These are phyloP conservation scores for Troides oblongomaculatus DNA, from an alignment of 2,888 invertebrate species.

Conservation along the genomic window DNA sequence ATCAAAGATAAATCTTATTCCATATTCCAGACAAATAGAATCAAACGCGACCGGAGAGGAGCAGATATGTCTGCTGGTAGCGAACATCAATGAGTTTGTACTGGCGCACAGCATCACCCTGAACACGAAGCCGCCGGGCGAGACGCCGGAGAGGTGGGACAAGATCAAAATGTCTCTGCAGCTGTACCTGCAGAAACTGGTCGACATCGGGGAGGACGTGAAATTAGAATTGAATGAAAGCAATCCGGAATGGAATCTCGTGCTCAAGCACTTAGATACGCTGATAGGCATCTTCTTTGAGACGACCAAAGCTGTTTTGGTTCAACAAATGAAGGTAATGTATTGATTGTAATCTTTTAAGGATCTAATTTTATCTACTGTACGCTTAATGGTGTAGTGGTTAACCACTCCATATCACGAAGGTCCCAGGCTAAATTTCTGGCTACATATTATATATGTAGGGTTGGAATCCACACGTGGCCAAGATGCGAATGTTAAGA, in stretches of 20 bases:
- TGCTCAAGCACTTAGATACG: conserved; percentile 69
- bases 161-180: conserved; percentile 73
- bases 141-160: conserved; percentile 74
- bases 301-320: conserved; percentile 79
- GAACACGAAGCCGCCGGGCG: conserved; percentile 73
- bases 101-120: conserved; percentile 74
- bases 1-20: not conserved
- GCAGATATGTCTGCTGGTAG: conserved; percentile 73
- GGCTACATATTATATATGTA: too few relatives aligned
- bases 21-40: conserved; percentile 61
- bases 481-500: too few relatives aligned
- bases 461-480: too few relatives aligned
- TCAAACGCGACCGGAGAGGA: conserved; percentile 55
- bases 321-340: conserved; percentile 79
- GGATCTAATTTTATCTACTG: not conserved
- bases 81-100: conserved; percentile 80
- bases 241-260: conserved; percentile 62
- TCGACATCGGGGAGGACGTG: conserved; percentile 74
- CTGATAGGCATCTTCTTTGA: conserved; percentile 78
- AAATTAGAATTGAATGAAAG: conserved; percentile 72
- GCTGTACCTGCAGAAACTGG: conserved; percentile 68
- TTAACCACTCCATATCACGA: too few relatives aligned
- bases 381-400: too few relatives aligned
- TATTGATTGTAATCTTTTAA: conserved; percentile 1
- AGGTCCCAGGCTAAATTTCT: too few relatives aligned